Evolutionary conservation across 2,888 invertebrate species (phyloP).

Genomic region (Athalia circularis): DNA sequence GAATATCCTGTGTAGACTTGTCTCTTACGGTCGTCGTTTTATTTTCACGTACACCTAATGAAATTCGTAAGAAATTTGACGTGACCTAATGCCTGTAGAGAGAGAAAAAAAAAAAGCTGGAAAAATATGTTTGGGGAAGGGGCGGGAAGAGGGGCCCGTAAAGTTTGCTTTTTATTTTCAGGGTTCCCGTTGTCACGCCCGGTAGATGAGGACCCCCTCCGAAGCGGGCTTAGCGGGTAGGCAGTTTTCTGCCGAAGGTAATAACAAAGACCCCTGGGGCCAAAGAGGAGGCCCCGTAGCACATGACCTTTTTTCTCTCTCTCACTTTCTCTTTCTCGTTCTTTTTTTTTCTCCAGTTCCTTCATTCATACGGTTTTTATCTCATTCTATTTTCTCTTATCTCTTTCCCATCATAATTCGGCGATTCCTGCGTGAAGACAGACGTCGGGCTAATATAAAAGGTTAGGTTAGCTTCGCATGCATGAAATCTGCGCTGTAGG

Average conservation of each 20-base stretch:
- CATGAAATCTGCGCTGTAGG: too few relatives aligned
- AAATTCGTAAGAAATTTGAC: constrained; percentile 28
- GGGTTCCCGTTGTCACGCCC: constrained; percentile 19
- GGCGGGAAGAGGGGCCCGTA: background rate
- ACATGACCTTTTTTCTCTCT: constrained; percentile 6
- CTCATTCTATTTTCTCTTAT: too few relatives aligned
- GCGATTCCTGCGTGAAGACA: too few relatives aligned
- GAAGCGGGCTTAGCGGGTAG: constrained; percentile 42
- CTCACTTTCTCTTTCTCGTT: background rate
- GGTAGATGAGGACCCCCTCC: constrained; percentile 48
- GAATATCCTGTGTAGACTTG: too few relatives aligned
- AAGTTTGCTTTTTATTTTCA: constrained; percentile 14
- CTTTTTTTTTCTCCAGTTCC: too few relatives aligned
- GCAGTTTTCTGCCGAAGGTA: constrained; percentile 45
- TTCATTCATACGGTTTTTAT: too few relatives aligned
- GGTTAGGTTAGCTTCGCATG: too few relatives aligned
- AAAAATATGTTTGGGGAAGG: background rate
- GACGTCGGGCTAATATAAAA: too few relatives aligned
- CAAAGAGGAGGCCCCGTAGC: constrained; percentile 26
- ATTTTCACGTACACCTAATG: background rate
- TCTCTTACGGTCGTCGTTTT: background rate
- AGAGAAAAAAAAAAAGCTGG: background rate
- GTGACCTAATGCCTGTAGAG: background rate
- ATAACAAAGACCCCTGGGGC: constrained; percentile 53
- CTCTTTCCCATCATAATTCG: too few relatives aligned